These are phyloP conservation scores for Eupithecia inturbata DNA, from an alignment of 2,888 invertebrate species.

Conservation along the genomic window DNA sequence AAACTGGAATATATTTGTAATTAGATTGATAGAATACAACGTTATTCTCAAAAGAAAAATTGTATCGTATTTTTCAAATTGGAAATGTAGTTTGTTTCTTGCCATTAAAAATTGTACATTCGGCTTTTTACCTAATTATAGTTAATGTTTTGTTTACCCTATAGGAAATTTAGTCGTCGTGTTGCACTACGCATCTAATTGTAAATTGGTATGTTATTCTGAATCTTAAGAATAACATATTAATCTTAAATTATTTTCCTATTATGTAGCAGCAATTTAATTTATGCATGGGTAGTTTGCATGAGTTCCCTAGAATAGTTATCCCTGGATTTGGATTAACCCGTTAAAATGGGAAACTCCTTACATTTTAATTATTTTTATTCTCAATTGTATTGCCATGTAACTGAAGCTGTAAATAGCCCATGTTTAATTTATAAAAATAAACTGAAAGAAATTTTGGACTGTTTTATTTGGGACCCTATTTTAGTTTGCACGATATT, in stretches of 20 bases:
- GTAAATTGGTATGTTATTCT: constrained; percentile 55
- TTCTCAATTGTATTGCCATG: constrained; percentile 40
- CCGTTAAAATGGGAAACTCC: constrained; percentile 44
- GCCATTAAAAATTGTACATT: not conserved
- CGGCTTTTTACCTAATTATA: constrained; percentile 4
- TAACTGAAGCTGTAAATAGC: constrained; percentile 70
- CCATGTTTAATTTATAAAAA: constrained; percentile 72
- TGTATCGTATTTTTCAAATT: not conserved
- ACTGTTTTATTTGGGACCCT: constrained; percentile 69
- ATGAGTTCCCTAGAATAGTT: constrained; percentile 56
- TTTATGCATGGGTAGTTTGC: constrained; percentile 70
- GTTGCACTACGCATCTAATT: constrained; percentile 42
- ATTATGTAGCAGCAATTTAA: constrained; percentile 52
- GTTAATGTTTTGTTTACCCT: not conserved
- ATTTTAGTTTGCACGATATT: constrained; percentile 47
- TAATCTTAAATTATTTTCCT: constrained; percentile 66
- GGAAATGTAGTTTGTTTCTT: not conserved
- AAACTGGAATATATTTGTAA: not conserved
- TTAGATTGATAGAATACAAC: not conserved
- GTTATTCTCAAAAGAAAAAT: constrained; percentile 6
- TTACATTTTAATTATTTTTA: constrained; percentile 25
- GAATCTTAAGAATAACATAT: constrained; percentile 50
- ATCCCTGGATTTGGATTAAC: constrained; percentile 48
- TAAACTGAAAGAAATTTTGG: constrained; percentile 67
- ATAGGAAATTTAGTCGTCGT: constrained; percentile 26